These are phyloP conservation scores for Ctenopoma multispine DNA, from an alignment of 2,797 vertebrate genomes.

Conservation along the genomic window DNA sequence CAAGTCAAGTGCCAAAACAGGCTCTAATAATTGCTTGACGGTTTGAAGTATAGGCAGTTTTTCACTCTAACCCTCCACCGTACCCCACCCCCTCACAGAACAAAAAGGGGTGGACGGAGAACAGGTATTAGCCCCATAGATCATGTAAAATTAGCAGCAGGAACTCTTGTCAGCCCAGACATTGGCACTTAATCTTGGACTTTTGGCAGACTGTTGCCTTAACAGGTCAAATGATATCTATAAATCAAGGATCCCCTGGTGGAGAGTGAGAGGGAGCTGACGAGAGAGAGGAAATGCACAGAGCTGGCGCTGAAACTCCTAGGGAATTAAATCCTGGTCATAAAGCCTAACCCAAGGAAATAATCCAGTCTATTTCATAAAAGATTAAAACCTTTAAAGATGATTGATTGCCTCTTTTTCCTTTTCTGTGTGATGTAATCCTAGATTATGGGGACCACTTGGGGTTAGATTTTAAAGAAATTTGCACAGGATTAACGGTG, in stretches of 20 bases:
- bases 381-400: conserved; percentile 87
- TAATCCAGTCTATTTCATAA: conserved; percentile 88
- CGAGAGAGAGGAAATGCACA: conserved; percentile 56
- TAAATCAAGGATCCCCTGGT: conserved; percentile 85
- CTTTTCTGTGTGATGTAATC: conserved; percentile 81
- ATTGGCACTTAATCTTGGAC: conserved; percentile 88
- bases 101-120: conserved; percentile 71
- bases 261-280: conserved; percentile 60
- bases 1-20: conserved; percentile 54
- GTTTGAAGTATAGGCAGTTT: conserved; percentile 70
- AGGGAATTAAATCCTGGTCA: conserved; percentile 81
- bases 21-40: conserved; percentile 65
- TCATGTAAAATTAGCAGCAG: conserved; percentile 89
- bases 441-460: conserved; percentile 82
- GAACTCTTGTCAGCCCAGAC: conserved; percentile 83
- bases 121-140: conserved; percentile 86
- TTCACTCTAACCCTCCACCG: conserved; percentile 37
- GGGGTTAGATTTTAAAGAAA: conserved; percentile 79
- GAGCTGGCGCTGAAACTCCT: conserved; percentile 67
- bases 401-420: conserved; percentile 84
- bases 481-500: conserved; percentile 73
- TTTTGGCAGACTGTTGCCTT: conserved; percentile 89
- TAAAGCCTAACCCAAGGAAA: conserved; percentile 85
- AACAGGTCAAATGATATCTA: conserved; percentile 89
- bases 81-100: conserved; percentile 55